Evolutionary conservation across 2,113 vertebrate species (phyloP), one percentile per base, ranked within the genome.

Genomic region (Barbus barbus): DNA sequence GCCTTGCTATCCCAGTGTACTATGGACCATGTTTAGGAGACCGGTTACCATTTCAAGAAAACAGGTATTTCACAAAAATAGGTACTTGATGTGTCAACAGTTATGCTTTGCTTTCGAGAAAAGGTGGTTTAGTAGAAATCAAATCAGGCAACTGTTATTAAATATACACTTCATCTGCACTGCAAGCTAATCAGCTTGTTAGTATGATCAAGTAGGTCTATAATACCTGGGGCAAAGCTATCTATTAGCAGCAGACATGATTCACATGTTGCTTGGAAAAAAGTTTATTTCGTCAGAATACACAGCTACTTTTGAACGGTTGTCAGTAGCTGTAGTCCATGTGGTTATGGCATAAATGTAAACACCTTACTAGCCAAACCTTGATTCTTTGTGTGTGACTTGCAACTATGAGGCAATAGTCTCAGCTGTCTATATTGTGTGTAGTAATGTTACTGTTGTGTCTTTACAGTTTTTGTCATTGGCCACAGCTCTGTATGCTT

Each of bases 21-120:
- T 97, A 85, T 99, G 98, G 98, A 98, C 97, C 0, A 90, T 99
- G 24, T 98, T 98, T 91, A 93, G 94, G 85, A 95, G 95, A 46
- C 92, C 94, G 0, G 92, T 98, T 9, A 93, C 94, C 28, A 93
- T 99, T 86, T 98, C 98, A 81, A 91, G 83, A 24, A 92, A 94
- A 72, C 98, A 99, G 97, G 97, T 48, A 93, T 99, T 86, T 98
- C 98, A 81, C 91, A 84, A 24, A 92, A 94, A 72, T 97, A 99
- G 97, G 97, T 96, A 48, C 14, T 48, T 48, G 1, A 48, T 5
- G 16, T 48, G 46, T 48, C 12, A 48, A 14, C 46, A 5, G 46
- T 48, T 0, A 51, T 51, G 16, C 13, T 69, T 26, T 36, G 13
- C 31, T 36, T 36, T 61, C 4, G 2, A 61, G 58, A 61, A 61